Base-by-base conservation (phyloP, 2,797 vertebrate species). In the Myotis vivesi region DNA sequence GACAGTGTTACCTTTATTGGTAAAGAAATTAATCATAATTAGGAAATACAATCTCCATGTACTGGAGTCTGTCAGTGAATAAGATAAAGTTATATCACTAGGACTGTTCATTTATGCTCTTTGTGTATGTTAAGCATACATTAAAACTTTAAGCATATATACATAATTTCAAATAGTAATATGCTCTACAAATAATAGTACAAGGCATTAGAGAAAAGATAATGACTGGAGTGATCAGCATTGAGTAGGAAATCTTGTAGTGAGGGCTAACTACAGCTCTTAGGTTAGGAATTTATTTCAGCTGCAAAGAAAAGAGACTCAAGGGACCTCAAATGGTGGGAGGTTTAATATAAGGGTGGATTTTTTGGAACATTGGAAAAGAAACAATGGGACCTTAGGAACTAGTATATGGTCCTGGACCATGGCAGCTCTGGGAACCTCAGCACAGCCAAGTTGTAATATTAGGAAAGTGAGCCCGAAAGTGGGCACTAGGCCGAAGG, bases 21-120 rank as follows among this genome's bases (percentile, higher is more conserved):
- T 55, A 93, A 86, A 94, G 41, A 91, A 80, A 89, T 66, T 76
- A n/a, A 92, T 68, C 10, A 19, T 71, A 92, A 89, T 92, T 81
- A 76, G 28, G 23, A 80, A 66, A 72, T 71, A 53, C 5, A 71
- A 20, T 92, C 13, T 81, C 33, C 11, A 23, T 4, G 36, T 73
- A 17, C 25, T 44, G 36, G 89, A 84, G 11, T 81, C 36, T 76
- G 16, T 86, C n/a, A 79, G 7, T 46, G 30, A 6, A 7, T 49
- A 49, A 16, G 51, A 38, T 92, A 90, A 64, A 89, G 36, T 53
- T 83, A 73, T 66, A 59, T 71, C 64, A 33, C 64, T 10, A 66
- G 17, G 17, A 66, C 17, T 20, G n/a, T 33, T 33, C 17, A 66
- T 66, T 66, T 66, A 17, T 66, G n/a, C 17, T 33, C n/a, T 66